Conservation (phyloP, 2,113 vertebrate genomes). For the Nibea coibor region DNA sequence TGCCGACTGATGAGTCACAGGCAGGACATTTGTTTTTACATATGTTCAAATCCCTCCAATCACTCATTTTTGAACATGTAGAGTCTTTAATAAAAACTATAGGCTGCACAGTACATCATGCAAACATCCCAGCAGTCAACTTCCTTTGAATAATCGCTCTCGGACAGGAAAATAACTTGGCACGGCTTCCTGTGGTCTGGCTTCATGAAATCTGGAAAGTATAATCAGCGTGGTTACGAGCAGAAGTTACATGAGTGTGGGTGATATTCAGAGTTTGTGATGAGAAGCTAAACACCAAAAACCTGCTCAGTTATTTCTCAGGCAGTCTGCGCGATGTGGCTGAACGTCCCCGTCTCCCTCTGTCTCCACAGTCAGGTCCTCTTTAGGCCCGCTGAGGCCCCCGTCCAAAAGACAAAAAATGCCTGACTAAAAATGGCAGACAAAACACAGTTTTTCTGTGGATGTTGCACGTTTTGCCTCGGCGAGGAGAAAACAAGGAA, state of each 20-base stretch:
- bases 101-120: neutral
- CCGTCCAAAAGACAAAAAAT: neutral
- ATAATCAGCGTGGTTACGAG: slow-evolving; percentile 13
- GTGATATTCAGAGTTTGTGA: neutral
- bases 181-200: slow-evolving; percentile 46
- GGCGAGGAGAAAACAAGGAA: slow-evolving; percentile 64
- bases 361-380: too few species aligned
- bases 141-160: slow-evolving; percentile 3
- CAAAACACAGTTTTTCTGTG: slow-evolving; percentile 47
- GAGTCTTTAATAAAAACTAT: neutral
- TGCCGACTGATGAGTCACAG: slow-evolving; percentile 23
- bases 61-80: neutral
- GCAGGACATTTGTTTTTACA: neutral
- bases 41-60: neutral
- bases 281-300: slow-evolving; percentile 9
- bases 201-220: slow-evolving; percentile 24
- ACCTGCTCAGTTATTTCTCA: too few species aligned
- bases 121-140: neutral
- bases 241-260: neutral
- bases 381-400: neutral
- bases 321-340: neutral
- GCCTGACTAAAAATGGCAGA: slow-evolving; percentile 23
- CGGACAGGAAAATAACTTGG: slow-evolving; percentile 5
- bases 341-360: too few species aligned
- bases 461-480: slow-evolving; percentile 59